These are phyloP conservation scores for Chamaea fasciata DNA, from an alignment of 2,113 vertebrate genomes.

Conservation along the genomic window DNA sequence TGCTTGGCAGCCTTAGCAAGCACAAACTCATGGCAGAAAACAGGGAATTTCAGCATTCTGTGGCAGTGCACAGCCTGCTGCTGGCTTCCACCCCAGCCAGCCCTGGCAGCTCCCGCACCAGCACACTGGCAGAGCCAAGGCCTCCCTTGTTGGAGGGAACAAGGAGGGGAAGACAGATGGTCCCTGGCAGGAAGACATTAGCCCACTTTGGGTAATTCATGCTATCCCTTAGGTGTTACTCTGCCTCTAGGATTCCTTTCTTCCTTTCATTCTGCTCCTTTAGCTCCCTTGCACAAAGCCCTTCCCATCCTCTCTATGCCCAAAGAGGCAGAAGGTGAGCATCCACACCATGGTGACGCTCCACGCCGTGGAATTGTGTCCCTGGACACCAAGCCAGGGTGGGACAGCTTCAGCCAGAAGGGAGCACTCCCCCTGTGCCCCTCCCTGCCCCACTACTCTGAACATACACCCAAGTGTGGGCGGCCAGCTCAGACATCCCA, in stretches of 20 bases:
- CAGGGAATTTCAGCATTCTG: not conserved
- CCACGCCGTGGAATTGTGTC: accelerated
- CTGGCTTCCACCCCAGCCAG: not conserved
- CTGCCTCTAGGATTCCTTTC: not conserved
- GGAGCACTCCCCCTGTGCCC: not conserved
- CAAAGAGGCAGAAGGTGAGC: not conserved
- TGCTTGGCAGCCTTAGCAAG: not conserved
- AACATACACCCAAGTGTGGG: accelerated
- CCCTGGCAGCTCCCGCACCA: not conserved
- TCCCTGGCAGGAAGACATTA: not conserved
- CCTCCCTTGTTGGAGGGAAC: not conserved
- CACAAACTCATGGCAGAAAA: not conserved
- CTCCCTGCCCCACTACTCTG: not conserved
- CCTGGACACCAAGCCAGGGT: accelerated
- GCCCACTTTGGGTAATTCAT: not conserved
- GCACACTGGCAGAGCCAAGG: not conserved
- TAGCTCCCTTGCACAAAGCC: not conserved
- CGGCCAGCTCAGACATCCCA: not conserved
- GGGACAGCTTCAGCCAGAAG: not conserved
- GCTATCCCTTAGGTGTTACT: not conserved
- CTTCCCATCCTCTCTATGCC: not conserved
- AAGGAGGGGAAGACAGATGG: not conserved
- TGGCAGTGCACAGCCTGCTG: not conserved
- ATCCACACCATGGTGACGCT: accelerated
- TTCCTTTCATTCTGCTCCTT: not conserved